Base-by-base conservation (phyloP, 2,113 vertebrate species). In the Podarcis cretensis region DNA sequence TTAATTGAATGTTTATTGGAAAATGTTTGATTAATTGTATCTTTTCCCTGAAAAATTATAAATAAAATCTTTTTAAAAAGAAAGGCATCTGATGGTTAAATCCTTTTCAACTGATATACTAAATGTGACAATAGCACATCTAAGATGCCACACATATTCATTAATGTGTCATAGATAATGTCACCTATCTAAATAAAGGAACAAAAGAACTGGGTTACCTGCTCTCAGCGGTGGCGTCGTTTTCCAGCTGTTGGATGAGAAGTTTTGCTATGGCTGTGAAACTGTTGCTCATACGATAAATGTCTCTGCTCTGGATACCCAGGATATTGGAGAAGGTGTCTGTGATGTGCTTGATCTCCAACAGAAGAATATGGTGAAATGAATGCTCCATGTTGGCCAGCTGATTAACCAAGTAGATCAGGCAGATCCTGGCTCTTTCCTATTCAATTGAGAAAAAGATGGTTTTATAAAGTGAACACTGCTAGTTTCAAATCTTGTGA, bases 241-340 rank as follows among this genome's bases (percentile, higher is more conserved):
- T 85, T 89, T 98, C 97, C 23, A 99, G 97, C 23, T 97, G 97
- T n/a, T 81, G 95, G 48, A 92, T 94, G 0, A 99, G 97, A 80
- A 98, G 97, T 54, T 95, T 96, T 92, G 98, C 98, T 25, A 99
- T 98, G 83, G 98, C 96, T 0, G 94, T 96, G 96, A 99, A 99
- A n/a, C 98, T 99, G 97, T 99, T 99, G 95, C 98, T 99, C 97
- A 98, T 98, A 88, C 98, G 97, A 93, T 98, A 99, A 90, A 99
- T 97, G 79, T 99, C 98, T 94, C 98, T 98, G 87, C 98, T 97
- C 54, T 97, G 97, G 57, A 96, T 90, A 1, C 98, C 98, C 93
- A 99, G 91, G 75, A 99, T 95, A 92, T 96, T 93, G 0, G 95
- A 94, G 96, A 98, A 98, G 13, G 94, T 92, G 68, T 98, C 98